These are phyloP conservation scores for Asarcornis scutulata DNA, from an alignment of 2,113 vertebrate genomes.

Conservation along the genomic window DNA sequence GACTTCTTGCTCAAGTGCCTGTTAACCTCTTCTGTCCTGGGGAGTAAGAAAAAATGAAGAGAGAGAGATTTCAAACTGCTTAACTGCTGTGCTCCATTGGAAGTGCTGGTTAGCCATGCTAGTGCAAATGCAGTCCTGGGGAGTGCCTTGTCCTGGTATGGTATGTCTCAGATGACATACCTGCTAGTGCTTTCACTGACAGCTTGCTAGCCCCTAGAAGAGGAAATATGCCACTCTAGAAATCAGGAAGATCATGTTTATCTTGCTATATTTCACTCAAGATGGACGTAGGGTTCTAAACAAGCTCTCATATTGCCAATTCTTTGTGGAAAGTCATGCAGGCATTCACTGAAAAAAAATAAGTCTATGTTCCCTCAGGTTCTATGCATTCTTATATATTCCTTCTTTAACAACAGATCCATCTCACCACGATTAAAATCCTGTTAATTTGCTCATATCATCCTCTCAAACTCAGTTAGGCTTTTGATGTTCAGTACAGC, in stretches of 20 bases:
- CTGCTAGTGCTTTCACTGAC: neutral
- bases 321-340: neutral
- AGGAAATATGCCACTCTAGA: neutral
- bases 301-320: neutral
- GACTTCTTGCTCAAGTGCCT: neutral
- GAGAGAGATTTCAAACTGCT: neutral
- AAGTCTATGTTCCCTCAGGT: neutral
- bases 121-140: neutral
- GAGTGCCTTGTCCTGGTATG: neutral
- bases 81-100: neutral
- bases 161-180: neutral
- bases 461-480: rapidly evolving
- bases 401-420: neutral
- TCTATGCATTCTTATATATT: neutral
- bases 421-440: neutral
- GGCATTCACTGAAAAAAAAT: neutral
- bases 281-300: neutral
- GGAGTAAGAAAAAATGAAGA: neutral
- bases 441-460: neutral
- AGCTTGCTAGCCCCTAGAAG: neutral
- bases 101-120: neutral
- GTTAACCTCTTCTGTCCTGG: neutral
- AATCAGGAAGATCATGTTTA: neutral
- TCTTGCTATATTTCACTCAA: neutral
- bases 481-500: neutral